phyloP scores from a whole-genome alignment of 2,113 vertebrate genomes.

The Aphelocoma coerulescens region DNA sequence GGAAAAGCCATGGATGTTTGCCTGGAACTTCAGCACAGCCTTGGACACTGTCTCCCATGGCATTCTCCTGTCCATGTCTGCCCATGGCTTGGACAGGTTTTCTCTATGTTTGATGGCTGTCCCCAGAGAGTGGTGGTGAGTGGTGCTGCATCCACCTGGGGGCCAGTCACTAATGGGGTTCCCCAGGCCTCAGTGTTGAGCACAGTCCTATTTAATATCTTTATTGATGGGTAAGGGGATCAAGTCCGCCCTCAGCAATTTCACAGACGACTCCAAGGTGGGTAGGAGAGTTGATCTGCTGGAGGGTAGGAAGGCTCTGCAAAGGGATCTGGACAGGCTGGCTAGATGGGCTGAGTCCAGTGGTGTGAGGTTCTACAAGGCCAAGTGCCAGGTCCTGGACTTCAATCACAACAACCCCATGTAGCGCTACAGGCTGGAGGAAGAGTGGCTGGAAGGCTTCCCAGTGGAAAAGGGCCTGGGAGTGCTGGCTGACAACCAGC shows the following conservation, averaged over 20 bases:
- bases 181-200: no score
- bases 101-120: not conserved
- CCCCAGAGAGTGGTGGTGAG: no score
- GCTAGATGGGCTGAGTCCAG: not conserved
- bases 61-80: not conserved
- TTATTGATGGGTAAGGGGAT: not conserved
- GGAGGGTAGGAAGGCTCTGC: not conserved
- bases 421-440: not conserved
- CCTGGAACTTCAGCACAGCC: not conserved
- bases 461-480: not conserved
- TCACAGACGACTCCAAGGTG: not conserved
- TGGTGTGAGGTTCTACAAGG: not conserved
- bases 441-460: not conserved
- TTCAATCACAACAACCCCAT: not conserved
- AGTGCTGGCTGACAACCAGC: rapidly evolving
- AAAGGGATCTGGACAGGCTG: not conserved
- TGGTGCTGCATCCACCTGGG: no score
- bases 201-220: not conserved
- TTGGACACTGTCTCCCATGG: not conserved
- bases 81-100: not conserved
- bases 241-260: rapidly evolving
- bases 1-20: not conserved
- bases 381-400: not conserved
- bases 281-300: not conserved
- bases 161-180: rapidly evolving